Base-by-base conservation (phyloP, 2,888 invertebrate species). In the Phorcus lineatus region DNA sequence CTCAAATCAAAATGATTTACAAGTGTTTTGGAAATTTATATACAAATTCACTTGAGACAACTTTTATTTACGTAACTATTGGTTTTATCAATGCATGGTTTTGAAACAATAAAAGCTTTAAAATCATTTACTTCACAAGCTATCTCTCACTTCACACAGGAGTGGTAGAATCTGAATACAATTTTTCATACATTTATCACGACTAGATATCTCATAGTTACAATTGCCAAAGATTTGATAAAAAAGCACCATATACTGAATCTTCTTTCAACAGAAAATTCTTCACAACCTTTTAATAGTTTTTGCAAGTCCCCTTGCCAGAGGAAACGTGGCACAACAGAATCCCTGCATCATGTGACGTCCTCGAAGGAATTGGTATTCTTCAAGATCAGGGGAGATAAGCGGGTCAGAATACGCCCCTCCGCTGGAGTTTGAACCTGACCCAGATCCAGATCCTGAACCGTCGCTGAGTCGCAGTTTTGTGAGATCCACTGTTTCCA, bases 321-420 rank as follows among this genome's bases (percentile, higher is more conserved):
- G 86, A 3, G 91, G 91, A 77, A 91, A 91, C 24, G 90, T 89
- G 79, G 91, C 91, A 85, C 91, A 91, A 83, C 91, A 91, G 82
- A 91, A 90, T 54, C 91, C 91, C 28, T 88, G 88, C 80, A 91
- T 90, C 86, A 90, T 87, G 31, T 89, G 74, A 85, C 88, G 79
- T 76, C 87, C 85, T 57, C 86, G 86, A 55, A 86, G 80, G 79
- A 88, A 87, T 24, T 88, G 88, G 82, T 89, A 90, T 81, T 91
- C 91, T 77, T 91, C 91, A 83, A 86, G 85, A 77, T 91, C 91
- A 55, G 91, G 91, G 11, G 91, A 91, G 79, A 89, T 89, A 28
- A 89, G 80, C 9, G 88, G 85, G 70, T 90, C 91, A 7, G 84
- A 81, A 70, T 87, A 87, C 16, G 85, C 87, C 52, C 87, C 86